Conservation (phyloP, 1,140 invertebrate species). For the Penaeus indicus region DNA sequence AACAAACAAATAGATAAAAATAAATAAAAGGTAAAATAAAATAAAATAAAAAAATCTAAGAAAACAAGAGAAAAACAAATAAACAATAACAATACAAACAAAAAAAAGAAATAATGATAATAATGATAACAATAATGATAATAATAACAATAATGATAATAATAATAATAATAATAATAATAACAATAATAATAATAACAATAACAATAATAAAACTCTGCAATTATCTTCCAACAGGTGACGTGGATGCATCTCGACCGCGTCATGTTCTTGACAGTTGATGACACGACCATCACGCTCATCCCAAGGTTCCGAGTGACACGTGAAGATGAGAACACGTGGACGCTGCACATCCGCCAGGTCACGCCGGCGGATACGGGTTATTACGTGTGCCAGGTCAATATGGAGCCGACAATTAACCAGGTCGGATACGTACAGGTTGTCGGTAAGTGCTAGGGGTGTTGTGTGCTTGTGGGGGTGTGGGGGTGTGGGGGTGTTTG, state of each 20-base stretch:
- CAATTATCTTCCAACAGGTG: constrained; percentile 65
- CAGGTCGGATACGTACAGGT: constrained; percentile 69
- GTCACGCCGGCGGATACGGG: constrained; percentile 68
- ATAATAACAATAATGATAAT: no score
- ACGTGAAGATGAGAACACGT: constrained; percentile 67
- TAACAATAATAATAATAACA: background rate
- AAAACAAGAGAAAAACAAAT: no score
- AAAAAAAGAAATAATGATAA: no score
- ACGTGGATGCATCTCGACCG: constrained; percentile 69
- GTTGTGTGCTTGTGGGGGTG: no score
- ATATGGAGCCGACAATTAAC: constrained; percentile 69
- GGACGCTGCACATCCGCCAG: constrained; percentile 68
- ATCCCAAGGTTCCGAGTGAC: constrained; percentile 67
- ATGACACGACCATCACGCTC: constrained; percentile 68
- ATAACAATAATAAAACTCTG: background rate
- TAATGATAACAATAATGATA: no score
- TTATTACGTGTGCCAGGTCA: constrained; percentile 70
- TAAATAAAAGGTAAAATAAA: no score
- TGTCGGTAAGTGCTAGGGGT: constrained; percentile 68
- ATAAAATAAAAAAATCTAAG: no score
- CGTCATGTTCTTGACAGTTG: constrained; percentile 68
- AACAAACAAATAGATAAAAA: no score
- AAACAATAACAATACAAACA: no score
- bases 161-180: no score
- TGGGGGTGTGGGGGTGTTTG: background rate